Evolutionary conservation across 2,888 invertebrate species (phyloP).

Genomic region (Agrotis exclamationis): DNA sequence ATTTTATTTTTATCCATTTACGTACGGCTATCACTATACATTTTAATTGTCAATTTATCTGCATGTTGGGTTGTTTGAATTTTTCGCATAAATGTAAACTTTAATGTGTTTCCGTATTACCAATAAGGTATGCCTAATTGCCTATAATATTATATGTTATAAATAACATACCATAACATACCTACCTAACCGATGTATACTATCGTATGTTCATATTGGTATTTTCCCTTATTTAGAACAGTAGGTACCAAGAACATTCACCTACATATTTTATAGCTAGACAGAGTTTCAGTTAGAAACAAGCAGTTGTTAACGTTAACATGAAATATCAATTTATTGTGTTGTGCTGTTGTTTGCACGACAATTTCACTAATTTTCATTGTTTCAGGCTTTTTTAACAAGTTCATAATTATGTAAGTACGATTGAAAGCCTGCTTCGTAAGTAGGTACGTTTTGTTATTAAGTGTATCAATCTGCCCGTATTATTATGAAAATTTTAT

Average conservation of each 20-base stretch:
- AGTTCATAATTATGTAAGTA: neutral
- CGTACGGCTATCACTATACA: slow-evolving; percentile 17
- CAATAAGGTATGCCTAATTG: too few relatives aligned
- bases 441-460: slow-evolving; percentile 1
- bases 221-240: slow-evolving; percentile 4
- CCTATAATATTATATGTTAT: too few relatives aligned
- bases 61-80: slow-evolving; percentile 59
- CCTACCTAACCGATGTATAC: neutral
- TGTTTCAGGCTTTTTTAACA: too few relatives aligned
- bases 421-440: neutral
- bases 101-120: neutral
- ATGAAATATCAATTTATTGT: slow-evolving; percentile 32
- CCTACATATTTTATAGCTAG: neutral
- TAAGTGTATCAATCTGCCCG: neutral
- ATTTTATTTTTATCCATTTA: slow-evolving; percentile 36
- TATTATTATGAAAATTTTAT: slow-evolving; percentile 25
- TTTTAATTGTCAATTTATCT: slow-evolving; percentile 7
- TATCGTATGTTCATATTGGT: neutral
- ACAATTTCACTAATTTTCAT: neutral
- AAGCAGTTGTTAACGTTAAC: neutral
- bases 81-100: slow-evolving; percentile 19
- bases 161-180: neutral
- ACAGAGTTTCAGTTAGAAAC: slow-evolving; percentile 2
- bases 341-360: slow-evolving; percentile 13
- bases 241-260: neutral